These are phyloP conservation scores for Drosophila nr. perissopoda DNA, from an alignment of 2,888 invertebrate species.

Conservation along the genomic window DNA sequence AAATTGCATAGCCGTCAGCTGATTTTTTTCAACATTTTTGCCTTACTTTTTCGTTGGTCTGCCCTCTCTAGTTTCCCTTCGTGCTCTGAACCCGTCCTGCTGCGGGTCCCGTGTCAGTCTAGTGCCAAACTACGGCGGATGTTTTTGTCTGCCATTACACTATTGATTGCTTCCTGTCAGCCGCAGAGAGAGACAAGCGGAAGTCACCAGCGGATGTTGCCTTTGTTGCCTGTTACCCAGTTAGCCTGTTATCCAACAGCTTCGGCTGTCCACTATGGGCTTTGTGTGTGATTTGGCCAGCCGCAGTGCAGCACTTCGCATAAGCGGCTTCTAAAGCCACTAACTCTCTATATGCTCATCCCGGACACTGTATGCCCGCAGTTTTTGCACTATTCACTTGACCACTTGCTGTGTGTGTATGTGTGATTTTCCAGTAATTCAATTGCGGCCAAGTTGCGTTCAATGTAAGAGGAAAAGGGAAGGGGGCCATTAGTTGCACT, in stretches of 20 bases:
- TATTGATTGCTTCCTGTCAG: constrained; percentile 81
- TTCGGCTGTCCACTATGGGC: constrained; percentile 29
- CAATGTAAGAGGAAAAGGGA: constrained; percentile 4
- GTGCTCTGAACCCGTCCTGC: neutral
- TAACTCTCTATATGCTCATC: neutral
- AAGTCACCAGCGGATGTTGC: constrained; percentile 68
- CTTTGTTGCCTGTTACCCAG: constrained; percentile 45
- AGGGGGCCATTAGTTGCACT: constrained; percentile 45
- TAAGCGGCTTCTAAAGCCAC: constrained; percentile 39
- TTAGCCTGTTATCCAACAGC: constrained; percentile 24
- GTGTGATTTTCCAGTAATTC: constrained; percentile 42
- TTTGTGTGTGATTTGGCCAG: constrained; percentile 53
- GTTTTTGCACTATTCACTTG: constrained; percentile 39
- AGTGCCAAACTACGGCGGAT: constrained; percentile 56
- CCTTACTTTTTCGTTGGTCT: constrained; percentile 26
- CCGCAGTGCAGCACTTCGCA: constrained; percentile 48
- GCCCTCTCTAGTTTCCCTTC: neutral
- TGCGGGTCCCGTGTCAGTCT: constrained; percentile 25
- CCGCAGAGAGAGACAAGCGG: constrained; percentile 70
- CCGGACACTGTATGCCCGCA: constrained; percentile 24
- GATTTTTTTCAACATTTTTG: constrained; percentile 47
- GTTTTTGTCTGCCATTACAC: constrained; percentile 78
- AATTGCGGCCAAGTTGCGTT: constrained; percentile 66
- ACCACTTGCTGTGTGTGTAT: constrained; percentile 1
- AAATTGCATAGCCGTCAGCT: constrained; percentile 58